Evolutionary conservation across 2,888 invertebrate genomes (phyloP), one percentile per base, ranked within the genome.

Genomic region (Amitus sp.): DNA sequence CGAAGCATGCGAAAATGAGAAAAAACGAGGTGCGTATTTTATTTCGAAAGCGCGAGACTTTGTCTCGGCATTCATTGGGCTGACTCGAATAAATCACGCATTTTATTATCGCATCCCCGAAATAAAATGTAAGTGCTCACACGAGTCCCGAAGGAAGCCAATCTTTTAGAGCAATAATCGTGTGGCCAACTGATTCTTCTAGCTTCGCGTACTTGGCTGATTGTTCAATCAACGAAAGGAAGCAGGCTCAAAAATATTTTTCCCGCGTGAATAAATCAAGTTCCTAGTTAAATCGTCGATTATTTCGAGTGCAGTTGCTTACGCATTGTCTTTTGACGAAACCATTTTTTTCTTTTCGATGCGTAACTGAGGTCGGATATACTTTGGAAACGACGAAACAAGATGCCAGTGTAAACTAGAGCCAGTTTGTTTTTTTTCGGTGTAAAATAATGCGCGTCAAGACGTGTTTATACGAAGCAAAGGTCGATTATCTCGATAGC

Each of bases 331-430:
- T 60, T n/a, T n/a, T n/a, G n/a, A 7, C 23, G 23, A 23, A 23
- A 23, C 51, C 55, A 33, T 37, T 15, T 47, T 18, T 47, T 39
- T 20, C 20, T 47, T 51, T 23, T 40, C 43, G 34, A 15, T 15
- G 39, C 23, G 23, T 56, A 27, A 58, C 33, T 17, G 19, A 42
- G 40, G 18, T 18, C 27, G 10, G 20, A 34, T 37, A 47, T 13
- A 20, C 4, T 51, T 52, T 63, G 57, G 55, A 66, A 69, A 66
- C 60, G 65, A 71, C 70, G 73, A 62, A 69, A 70, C 64, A 65
- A 73, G 73, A 79, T 78, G 78, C 78, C 79, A 78, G 78, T 79
- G 77, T 77, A 74, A 73, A 71, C 64, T 74, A 76, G 74, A 76
- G 77, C 78, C 78, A 78, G 79, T 80, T 73, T 74, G 72, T 37